Conservation (phyloP, 2,888 invertebrate species). For the Muscina levida region DNA sequence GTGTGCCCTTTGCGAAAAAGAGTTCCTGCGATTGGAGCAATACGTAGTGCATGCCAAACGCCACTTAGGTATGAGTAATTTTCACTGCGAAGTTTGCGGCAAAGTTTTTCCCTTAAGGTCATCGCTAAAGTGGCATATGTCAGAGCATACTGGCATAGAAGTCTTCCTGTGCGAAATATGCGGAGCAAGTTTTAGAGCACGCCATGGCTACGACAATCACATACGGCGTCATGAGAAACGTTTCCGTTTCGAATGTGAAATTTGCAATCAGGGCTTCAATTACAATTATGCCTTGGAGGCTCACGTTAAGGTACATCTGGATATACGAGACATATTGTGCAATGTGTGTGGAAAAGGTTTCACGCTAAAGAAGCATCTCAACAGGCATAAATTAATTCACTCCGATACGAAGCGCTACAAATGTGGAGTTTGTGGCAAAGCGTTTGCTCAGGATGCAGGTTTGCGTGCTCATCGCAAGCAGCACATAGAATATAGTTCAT, state of each 20-base stretch:
- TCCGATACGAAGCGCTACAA: constrained; percentile 72
- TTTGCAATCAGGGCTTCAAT: constrained; percentile 62
- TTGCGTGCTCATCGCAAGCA: background rate
- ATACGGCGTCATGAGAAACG: constrained; percentile 62
- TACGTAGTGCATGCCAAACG: constrained; percentile 54
- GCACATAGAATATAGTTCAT: background rate
- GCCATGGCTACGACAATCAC: constrained; percentile 58
- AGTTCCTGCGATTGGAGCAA: constrained; percentile 51
- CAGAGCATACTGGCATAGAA: constrained; percentile 69
- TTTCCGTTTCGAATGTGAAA: constrained; percentile 61
- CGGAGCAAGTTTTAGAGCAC: constrained; percentile 71
- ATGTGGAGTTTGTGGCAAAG: constrained; percentile 71
- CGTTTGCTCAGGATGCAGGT: constrained; percentile 63
- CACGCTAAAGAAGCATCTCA: constrained; percentile 69
- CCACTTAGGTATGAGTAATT: constrained; percentile 57
- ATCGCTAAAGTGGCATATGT: constrained; percentile 54
- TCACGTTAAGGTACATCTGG: constrained; percentile 67
- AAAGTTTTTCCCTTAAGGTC: constrained; percentile 56
- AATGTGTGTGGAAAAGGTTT: constrained; percentile 71
- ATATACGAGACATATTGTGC: constrained; percentile 72
- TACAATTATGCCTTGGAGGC: constrained; percentile 49
- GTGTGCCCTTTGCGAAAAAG: constrained; percentile 57
- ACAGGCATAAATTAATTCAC: constrained; percentile 72
- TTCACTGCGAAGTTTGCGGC: constrained; percentile 56
- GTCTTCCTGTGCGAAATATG: constrained; percentile 69